Percentiles rank a stretch among this genome's conserved stretches.
Conservation (phyloP, 2,888 invertebrate genomes). For the Eristalis pertinax region DNA sequence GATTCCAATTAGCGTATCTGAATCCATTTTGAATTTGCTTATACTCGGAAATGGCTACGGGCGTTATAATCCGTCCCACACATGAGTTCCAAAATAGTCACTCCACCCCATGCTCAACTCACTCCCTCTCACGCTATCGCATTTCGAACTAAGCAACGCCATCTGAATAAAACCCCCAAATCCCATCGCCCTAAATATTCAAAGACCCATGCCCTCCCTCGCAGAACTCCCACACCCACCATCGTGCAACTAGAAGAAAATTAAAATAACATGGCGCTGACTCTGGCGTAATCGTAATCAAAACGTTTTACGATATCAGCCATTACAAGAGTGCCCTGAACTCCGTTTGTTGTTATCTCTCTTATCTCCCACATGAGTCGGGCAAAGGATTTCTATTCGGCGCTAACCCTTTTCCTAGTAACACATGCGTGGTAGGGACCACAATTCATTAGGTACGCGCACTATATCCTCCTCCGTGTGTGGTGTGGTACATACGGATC, state of each 20-base stretch:
- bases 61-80: background rate
- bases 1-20: background rate
- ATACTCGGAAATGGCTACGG: background rate
- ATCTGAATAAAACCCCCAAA: background rate
- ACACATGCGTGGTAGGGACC: constrained; percentile 71
- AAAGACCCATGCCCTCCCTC: background rate
- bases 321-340: constrained; percentile 18
- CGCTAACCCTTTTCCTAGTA: constrained; percentile 59
- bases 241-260: background rate
- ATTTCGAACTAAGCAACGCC: background rate
- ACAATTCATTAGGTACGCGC: constrained; percentile 66
- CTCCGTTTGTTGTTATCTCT: constrained; percentile 40
- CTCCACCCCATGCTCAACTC: background rate
- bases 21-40: background rate
- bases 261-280: constrained; percentile 39
- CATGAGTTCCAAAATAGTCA: background rate
- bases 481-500: constrained; percentile 44
- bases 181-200: background rate
- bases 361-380: constrained; percentile 35
- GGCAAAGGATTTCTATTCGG: constrained; percentile 53
- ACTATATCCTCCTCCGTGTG: constrained; percentile 12
- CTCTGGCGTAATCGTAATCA: constrained; percentile 11
- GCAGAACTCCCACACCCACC: background rate
- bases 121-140: background rate
- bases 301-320: constrained; percentile 40